Evolutionary conservation across 2,888 invertebrate genomes (phyloP), one percentile per base, ranked within the genome.

Genomic region (Cancer borealis): DNA sequence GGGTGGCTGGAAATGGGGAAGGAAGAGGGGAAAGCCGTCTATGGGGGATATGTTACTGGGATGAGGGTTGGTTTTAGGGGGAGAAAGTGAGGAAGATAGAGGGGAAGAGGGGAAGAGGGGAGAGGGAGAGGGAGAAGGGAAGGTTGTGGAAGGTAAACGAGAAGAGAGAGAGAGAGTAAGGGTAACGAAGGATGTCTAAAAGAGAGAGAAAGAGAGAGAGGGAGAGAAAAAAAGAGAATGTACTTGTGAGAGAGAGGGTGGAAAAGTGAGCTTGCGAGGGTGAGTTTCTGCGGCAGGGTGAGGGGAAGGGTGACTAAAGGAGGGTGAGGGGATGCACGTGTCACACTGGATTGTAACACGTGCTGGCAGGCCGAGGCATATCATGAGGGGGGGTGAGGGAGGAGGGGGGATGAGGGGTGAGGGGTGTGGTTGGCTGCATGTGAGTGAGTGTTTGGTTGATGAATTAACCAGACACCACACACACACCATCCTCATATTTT

Each of bases 21-120:
- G 26, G 79, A 79, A 79, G 79, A 30, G 30, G 79, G 79, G 79
- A 79, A 30, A 30, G 6, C 6, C 12, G 30, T 79, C 79, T 79
- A 79, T 79, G 79, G 79, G 79, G 79, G 79, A 79, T 79, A 79
- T 30, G 79, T 79, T 79, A 79, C 21, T 79, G 79, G 79, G 79
- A 30, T 26, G 30, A 79, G 79, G 79, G 73, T 26, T n/a, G 73
- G 73, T 8, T 21, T n/a, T 73, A 6, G 73, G 26, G 73, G 26
- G 26, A 30, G 30, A 79, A 6, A 30, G 79, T 12, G 10, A 79
- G 79, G 79, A 17, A 4, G 26, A 30, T 5, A 8, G 79, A 30
- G 79, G 26, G 4, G 79, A 12, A 30, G 26, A 17, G 26, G 26
- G 6, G 10, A 10, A 26, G 10, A 12, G 30, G 30, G 30, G 79